Conservation (phyloP, 2,797 vertebrate genomes). For the Phrynocephalus forsythii region DNA sequence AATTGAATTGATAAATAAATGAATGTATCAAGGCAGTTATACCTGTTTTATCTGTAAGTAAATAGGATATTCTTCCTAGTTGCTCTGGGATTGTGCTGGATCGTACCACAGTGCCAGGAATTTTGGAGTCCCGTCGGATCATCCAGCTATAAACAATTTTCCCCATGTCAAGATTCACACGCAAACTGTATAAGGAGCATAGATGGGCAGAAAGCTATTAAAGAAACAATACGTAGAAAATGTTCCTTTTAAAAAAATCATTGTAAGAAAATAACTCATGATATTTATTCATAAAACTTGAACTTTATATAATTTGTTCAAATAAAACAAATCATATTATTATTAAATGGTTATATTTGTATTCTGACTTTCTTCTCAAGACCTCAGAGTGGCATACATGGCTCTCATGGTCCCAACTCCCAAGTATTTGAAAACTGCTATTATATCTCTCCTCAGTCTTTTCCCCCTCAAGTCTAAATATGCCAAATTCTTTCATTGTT, state of each 20-base stretch:
- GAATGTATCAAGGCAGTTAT: not conserved
- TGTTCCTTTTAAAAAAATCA: not conserved
- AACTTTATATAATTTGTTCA: no score
- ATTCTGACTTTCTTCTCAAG: no score
- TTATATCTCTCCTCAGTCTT: no score
- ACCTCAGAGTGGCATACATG: no score
- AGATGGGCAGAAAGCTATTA: not conserved
- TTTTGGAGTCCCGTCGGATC: slow-evolving; percentile 96
- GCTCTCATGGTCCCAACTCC: no score
- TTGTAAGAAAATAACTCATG: not conserved
- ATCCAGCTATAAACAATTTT: slow-evolving; percentile 99
- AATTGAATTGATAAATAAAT: no score
- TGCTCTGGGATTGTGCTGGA: slow-evolving; percentile 98
- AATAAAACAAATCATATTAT: no score
- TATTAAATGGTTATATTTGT: no score
- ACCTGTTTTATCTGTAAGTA: slow-evolving; percentile 99
- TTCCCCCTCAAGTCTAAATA: no score
- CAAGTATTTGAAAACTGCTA: no score
- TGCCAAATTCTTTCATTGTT: no score
- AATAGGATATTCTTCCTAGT: slow-evolving; percentile 95
- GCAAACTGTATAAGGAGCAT: slow-evolving; percentile 80
- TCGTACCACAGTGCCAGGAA: slow-evolving; percentile 94
- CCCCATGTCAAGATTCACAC: slow-evolving; percentile 98
- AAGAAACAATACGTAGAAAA: not conserved
- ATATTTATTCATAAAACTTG: no score